Conservation (phyloP, 2,888 invertebrate species). For the Sthenelais limicola region DNA sequence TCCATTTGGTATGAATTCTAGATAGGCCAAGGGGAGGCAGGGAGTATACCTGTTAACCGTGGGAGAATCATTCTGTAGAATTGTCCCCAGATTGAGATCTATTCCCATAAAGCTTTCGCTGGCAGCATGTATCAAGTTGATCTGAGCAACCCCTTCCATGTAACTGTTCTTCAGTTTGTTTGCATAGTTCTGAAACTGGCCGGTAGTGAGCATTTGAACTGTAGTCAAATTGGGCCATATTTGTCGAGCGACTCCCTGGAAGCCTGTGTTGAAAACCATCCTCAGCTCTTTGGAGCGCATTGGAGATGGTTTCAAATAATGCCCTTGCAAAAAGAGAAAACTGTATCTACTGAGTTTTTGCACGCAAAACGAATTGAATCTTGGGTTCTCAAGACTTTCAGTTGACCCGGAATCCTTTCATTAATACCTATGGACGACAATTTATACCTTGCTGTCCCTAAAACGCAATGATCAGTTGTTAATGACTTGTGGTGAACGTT, state of each 20-base stretch:
- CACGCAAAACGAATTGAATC: no score
- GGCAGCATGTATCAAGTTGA: conserved; percentile 57
- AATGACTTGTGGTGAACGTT: no score
- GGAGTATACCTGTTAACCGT: no score
- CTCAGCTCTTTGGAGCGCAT: conserved; percentile 11
- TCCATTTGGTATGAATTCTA: conserved; percentile 2
- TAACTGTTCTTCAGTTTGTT: conserved; percentile 37
- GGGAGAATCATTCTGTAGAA: no score
- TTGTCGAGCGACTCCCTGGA: conserved; percentile 55
- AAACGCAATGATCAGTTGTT: no score
- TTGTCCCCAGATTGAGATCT: neutral
- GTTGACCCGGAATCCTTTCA: no score
- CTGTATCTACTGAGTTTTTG: no score
- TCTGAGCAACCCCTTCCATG: conserved; percentile 48
- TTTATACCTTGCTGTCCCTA: no score
- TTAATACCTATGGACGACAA: no score
- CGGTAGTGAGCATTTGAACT: conserved; percentile 52
- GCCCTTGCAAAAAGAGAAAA: no score
- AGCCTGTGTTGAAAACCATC: conserved; percentile 30
- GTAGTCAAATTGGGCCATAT: conserved; percentile 52
- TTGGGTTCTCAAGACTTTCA: no score
- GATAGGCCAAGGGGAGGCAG: neutral
- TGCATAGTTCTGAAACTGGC: conserved; percentile 50
- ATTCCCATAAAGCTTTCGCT: conserved; percentile 65
- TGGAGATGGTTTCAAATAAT: no score